A percentile compares a stretch with the other conserved stretches of the same genome.
Conservation (phyloP, 2,888 invertebrate genomes). For the Orthosia gothica region DNA sequence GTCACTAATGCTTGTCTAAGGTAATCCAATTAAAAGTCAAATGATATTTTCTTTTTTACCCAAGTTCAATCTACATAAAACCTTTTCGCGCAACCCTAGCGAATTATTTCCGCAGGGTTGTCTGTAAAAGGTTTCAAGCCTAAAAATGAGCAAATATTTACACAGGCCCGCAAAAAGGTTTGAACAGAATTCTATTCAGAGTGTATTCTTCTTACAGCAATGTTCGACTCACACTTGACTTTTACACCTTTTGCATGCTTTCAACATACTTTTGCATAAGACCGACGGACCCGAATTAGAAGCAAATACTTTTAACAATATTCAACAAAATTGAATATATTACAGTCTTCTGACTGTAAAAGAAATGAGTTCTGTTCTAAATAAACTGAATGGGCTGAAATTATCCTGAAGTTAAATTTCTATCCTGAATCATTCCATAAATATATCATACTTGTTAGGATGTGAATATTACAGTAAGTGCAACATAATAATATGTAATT, state of each 20-base stretch:
- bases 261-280: slow-evolving; percentile 8
- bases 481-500: no score
- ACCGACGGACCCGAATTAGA: neutral
- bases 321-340: slow-evolving; percentile 4
- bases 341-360: no score
- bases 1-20: slow-evolving; percentile 1
- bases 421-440: no score
- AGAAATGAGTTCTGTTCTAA: neutral
- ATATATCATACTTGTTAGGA: neutral
- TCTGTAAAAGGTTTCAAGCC: slow-evolving; percentile 25
- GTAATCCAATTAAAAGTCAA: slow-evolving; percentile 44
- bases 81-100: neutral
- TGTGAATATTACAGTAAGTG: no score
- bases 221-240: slow-evolving; percentile 30
- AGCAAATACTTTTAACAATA: slow-evolving; percentile 43
- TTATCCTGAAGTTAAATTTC: neutral
- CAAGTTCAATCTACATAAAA: slow-evolving; percentile 21
- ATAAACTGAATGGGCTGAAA: neutral
- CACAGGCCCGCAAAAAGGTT: slow-evolving; percentile 32
- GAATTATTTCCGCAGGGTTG: slow-evolving; percentile 35
- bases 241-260: slow-evolving; percentile 27
- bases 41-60: slow-evolving; percentile 7
- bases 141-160: slow-evolving; percentile 56
- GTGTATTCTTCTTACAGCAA: slow-evolving; percentile 3
- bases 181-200: slow-evolving; percentile 18